Evolutionary conservation across 2,113 vertebrate species (phyloP).

Genomic region (Strigops habroptila): DNA sequence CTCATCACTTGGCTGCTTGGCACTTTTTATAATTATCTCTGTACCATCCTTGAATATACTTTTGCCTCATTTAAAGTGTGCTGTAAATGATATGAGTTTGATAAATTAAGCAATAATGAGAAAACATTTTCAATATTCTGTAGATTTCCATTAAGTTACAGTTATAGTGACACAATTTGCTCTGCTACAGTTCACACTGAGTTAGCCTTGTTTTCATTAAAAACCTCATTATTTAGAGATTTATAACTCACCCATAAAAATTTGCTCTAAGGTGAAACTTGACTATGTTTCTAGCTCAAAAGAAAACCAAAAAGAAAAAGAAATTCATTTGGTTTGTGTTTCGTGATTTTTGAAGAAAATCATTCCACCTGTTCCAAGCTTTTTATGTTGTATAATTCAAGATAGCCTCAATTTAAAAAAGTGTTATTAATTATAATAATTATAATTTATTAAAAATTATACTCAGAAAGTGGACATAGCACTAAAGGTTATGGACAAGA

Average conservation of each 20-base stretch:
- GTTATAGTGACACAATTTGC: slow-evolving; percentile 53
- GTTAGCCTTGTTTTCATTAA: slow-evolving; percentile 71
- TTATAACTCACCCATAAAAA: slow-evolving; percentile 65
- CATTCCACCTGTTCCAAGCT: neutral
- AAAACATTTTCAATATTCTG: slow-evolving; percentile 66
- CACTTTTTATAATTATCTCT: slow-evolving; percentile 56
- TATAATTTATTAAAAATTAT: neutral
- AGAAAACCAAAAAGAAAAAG: neutral
- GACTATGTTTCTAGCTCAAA: slow-evolving; percentile 18
- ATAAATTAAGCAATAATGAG: slow-evolving; percentile 73
- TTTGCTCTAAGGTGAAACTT: slow-evolving; percentile 34
- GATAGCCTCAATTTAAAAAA: neutral
- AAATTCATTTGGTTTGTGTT: neutral
- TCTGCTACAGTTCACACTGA: slow-evolving; percentile 66
- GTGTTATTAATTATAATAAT: neutral
- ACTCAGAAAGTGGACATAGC: neutral
- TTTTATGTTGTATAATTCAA: neutral
- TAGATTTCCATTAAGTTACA: slow-evolving; percentile 67
- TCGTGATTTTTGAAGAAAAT: neutral
- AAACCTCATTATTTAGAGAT: slow-evolving; percentile 75
- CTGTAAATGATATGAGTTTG: slow-evolving; percentile 59
- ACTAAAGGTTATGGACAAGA: neutral
- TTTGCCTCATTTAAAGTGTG: slow-evolving; percentile 62
- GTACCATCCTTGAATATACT: slow-evolving; percentile 43
- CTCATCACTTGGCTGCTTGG: slow-evolving; percentile 2